Evolutionary conservation across 2,113 vertebrate species (phyloP).

Genomic region (Sinocyclocheilus rhinocerous): DNA sequence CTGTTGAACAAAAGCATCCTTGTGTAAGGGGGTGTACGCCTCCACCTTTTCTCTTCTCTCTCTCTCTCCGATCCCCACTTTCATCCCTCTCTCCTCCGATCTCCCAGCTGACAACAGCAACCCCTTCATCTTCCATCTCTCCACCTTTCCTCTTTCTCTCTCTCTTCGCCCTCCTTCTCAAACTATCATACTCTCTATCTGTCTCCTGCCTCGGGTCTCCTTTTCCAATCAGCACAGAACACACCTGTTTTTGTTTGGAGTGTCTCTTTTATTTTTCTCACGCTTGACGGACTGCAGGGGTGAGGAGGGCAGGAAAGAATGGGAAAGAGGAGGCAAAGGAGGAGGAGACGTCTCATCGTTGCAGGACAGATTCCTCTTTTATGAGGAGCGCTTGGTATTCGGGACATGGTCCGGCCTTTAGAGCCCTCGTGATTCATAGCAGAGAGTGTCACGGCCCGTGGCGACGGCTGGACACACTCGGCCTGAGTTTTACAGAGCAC

Average conservation of each 20-base stretch:
- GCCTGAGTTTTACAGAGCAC: conserved; percentile 60
- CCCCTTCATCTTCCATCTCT: conserved; percentile 30
- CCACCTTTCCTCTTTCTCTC: not conserved
- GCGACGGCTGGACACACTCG: conserved; percentile 67
- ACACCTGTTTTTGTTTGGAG: conserved; percentile 60
- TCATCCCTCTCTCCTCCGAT: conserved; percentile 48
- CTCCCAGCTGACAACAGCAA: conserved; percentile 36
- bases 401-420: conserved; percentile 76
- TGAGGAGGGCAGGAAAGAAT: conserved; percentile 40
- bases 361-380: conserved; percentile 80
- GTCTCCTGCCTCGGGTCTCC: conserved; percentile 28
- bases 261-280: conserved; percentile 61
- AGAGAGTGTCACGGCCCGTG: conserved; percentile 69
- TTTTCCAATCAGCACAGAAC: conserved; percentile 35
- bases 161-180: not conserved
- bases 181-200: conserved; percentile 15
- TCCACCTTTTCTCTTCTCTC: conserved; percentile 32
- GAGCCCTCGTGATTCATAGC: conserved; percentile 80
- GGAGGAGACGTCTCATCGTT: conserved; percentile 64
- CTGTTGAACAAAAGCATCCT: conserved; percentile 64
- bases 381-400: conserved; percentile 80
- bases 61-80: conserved; percentile 12
- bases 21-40: conserved; percentile 59
- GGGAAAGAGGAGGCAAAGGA: conserved; percentile 9
- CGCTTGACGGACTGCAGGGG: conserved; percentile 61